Conservation (phyloP, 2,113 vertebrate genomes). For the Hemiscyllium ocellatum region DNA sequence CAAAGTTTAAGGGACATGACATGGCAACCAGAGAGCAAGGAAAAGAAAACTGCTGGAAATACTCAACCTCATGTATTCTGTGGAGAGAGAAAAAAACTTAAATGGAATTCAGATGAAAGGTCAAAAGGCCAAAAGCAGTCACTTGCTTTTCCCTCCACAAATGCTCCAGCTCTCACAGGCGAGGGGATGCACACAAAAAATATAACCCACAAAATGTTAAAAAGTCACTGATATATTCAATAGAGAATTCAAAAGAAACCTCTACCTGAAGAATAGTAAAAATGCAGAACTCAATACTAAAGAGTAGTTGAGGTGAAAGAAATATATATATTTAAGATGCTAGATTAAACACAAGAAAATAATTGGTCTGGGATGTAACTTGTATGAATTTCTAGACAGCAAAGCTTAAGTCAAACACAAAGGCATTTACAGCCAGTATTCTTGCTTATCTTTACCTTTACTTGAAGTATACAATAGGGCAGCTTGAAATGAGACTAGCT, state of each 20-base stretch:
- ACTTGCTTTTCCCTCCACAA: background rate
- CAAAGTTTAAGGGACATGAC: background rate
- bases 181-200: too few relatives aligned
- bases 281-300: too few relatives aligned
- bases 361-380: background rate
- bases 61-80: background rate
- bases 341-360: too few relatives aligned
- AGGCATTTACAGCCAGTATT: background rate
- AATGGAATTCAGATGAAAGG: background rate
- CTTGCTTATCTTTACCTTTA: slow-evolving; percentile 68
- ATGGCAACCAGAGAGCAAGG: background rate
- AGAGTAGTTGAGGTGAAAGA: too few relatives aligned
- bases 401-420: background rate
- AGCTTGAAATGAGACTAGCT: slow-evolving; percentile 89
- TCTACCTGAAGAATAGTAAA: too few relatives aligned
- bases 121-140: background rate
- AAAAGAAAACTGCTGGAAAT: background rate
- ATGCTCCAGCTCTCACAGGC: too few relatives aligned
- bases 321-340: too few relatives aligned
- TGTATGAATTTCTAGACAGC: background rate
- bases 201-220: too few relatives aligned
- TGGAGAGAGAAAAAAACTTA: background rate
- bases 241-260: too few relatives aligned
- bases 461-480: slow-evolving; percentile 94
- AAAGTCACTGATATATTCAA: too few relatives aligned